These are phyloP conservation scores for Typhlichthys eigenmanni DNA, from an alignment of 2,797 vertebrate species.

Conservation along the genomic window DNA sequence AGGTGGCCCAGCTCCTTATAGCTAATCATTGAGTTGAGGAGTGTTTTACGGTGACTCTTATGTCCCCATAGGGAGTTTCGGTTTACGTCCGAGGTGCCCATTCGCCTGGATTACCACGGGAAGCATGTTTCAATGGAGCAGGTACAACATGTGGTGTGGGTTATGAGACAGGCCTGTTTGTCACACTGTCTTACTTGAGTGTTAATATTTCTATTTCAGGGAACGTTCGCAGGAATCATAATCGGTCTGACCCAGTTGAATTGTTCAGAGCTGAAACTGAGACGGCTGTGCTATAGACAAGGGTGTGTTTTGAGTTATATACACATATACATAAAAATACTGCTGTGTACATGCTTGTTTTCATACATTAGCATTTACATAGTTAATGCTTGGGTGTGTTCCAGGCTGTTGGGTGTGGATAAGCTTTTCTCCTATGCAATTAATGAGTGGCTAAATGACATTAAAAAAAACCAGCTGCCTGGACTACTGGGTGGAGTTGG, in stretches of 20 bases:
- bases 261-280: conserved; percentile 94
- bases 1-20: neutral
- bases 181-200: conserved; percentile 4
- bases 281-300: conserved; percentile 92
- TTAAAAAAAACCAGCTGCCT: conserved; percentile 96
- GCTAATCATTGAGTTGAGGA: neutral
- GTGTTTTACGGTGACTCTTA: neutral
- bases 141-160: conserved; percentile 67
- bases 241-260: conserved; percentile 96
- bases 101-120: conserved; percentile 96
- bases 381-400: conserved; percentile 21
- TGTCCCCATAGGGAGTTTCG: conserved; percentile 87
- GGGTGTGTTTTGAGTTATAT: conserved; percentile 76
- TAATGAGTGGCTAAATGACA: conserved; percentile 95
- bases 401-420: conserved; percentile 93
- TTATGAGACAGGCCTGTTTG: conserved; percentile 4
- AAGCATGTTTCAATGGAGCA: conserved; percentile 98
- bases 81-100: conserved; percentile 97
- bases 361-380: neutral
- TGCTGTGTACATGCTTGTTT: too few species aligned
- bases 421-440: conserved; percentile 94
- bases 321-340: too few species aligned
- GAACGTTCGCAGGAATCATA: conserved; percentile 94
- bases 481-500: conserved; percentile 96
- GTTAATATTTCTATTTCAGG: conserved; percentile 71